Evolutionary conservation across 1,140 invertebrate genomes (phyloP), one percentile per base, ranked within the genome.

Genomic region (Brachionus koreanus): DNA sequence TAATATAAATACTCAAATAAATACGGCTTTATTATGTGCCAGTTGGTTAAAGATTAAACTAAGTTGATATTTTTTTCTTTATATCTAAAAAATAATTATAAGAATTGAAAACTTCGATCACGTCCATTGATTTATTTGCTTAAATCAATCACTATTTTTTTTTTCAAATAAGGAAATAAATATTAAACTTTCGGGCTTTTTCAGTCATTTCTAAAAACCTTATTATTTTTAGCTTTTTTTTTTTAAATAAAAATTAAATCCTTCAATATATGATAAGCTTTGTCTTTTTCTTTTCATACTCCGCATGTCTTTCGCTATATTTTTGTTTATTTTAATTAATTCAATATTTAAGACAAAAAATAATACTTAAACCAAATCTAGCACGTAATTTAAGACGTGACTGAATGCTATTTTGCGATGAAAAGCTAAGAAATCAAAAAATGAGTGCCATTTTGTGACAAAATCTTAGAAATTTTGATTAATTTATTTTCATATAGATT

Each of bases 131-230:
- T 65, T 65, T 65, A 65, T 65, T 65, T 65, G 63, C 23, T 65
- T 69, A 33, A 37, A 5, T 69, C 7, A 39, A 39, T 39, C 16
- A 39, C 35, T 33, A 29, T n/a, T 12, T n/a, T 57, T 19, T n/a
- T 1, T 19, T 57, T 57, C 2, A 57, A 65, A 65, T n/a, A 65
- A 65, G 63, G 63, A 65, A 65, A 25, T 33, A 69, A 69, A 69
- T 69, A 69, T 69, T 69, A 39, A 69, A 39, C 37, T 69, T 69
- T 42, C 65, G 65, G 63, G 65, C 16, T 39, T 69, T 65, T 65
- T 65, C 63, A 65, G 13, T 65, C 25, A 3, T 33, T 5, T 69
- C 39, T 35, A 69, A 33, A 19, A 69, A 69, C n/a, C 29, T 65
- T 33, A 65, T 65, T 65, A 16, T 37, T 65, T 63, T 63, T 7